Percentiles rank a stretch among this genome's conserved stretches.
These are phyloP conservation scores for Nemurella pictetii DNA, from an alignment of 2,888 invertebrate species.

Conservation along the genomic window DNA sequence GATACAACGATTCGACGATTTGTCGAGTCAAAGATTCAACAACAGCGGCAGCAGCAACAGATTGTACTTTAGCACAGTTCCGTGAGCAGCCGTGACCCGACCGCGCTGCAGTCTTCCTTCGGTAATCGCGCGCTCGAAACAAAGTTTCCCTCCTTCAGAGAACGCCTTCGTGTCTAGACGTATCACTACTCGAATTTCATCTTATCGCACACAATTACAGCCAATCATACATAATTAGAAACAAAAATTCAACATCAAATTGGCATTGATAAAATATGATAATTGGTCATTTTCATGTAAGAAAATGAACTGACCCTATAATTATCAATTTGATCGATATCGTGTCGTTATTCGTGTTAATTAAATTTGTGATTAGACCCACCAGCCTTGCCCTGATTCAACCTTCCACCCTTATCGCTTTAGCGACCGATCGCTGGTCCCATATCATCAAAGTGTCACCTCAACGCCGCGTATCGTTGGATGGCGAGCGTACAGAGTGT, in stretches of 20 bases:
- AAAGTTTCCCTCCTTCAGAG: too few species aligned
- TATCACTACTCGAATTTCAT: too few species aligned
- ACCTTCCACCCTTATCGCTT: too few species aligned
- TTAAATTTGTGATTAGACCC: not conserved
- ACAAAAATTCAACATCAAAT: not conserved
- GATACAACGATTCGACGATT: not conserved
- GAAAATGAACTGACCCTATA: too few species aligned
- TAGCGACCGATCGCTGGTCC: too few species aligned
- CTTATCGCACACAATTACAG: not conserved
- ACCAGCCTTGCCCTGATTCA: too few species aligned
- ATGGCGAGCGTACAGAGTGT: too few species aligned
- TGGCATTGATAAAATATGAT: not conserved
- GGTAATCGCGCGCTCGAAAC: too few species aligned
- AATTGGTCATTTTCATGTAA: too few species aligned
- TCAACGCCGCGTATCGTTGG: too few species aligned
- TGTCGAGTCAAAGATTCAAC: not conserved
- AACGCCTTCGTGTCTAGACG: too few species aligned
- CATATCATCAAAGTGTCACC: too few species aligned
- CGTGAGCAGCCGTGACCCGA: not conserved
- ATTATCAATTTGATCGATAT: not conserved
- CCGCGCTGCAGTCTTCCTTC: not conserved
- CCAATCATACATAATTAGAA: not conserved
- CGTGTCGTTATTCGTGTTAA: not conserved
- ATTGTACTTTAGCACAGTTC: not conserved
- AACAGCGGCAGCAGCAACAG: not conserved